phyloP scores from a whole-genome alignment of 2,797 vertebrate genomes.

The Sternarchorhynchus goeldii region DNA sequence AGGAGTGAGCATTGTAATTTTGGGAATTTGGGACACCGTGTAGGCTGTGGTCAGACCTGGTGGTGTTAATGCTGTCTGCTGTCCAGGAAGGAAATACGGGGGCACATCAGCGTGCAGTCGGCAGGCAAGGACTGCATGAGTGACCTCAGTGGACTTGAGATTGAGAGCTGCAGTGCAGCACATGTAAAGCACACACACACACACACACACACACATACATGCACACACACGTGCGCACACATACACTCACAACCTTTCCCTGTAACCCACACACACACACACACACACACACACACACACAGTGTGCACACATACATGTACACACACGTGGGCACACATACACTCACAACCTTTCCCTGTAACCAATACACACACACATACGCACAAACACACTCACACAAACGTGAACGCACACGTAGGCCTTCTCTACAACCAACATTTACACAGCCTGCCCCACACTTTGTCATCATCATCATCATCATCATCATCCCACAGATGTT shows the following conservation, averaged over 20 bases:
- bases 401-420: not conserved
- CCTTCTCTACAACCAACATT: not conserved
- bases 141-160: slow-evolving; percentile 1
- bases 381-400: not conserved
- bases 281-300: not conserved
- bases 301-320: no score
- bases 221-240: not conserved
- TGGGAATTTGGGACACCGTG: not conserved
- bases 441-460: not conserved
- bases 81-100: not conserved
- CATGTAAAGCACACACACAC: not conserved
- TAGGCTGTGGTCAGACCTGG: not conserved
- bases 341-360: no score
- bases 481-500: slow-evolving; percentile 13
- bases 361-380: not conserved
- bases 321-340: not conserved
- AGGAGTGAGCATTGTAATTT: no score
- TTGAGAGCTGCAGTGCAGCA: not conserved
- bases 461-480: not conserved
- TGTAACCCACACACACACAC: not conserved
- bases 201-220: not conserved
- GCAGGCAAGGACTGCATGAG: slow-evolving; percentile 13
- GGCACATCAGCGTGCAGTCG: not conserved
- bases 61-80: not conserved
- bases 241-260: not conserved